phyloP scores from a whole-genome alignment of 2,888 invertebrate genomes.

The Acrocera orbiculus region DNA sequence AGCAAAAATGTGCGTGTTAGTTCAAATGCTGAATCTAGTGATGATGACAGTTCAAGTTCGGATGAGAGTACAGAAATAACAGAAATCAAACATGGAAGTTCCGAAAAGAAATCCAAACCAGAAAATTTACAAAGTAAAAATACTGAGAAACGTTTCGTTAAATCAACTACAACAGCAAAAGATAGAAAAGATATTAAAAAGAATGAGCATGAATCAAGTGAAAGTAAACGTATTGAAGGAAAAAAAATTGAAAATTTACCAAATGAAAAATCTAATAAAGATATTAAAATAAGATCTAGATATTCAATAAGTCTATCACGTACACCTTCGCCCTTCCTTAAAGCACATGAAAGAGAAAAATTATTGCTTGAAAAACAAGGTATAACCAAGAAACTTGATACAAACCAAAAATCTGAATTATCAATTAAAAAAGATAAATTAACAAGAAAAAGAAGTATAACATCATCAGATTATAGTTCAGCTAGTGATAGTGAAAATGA shows the following conservation, averaged over 20 bases:
- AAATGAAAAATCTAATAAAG: slow-evolving; percentile 12
- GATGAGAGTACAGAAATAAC: not conserved
- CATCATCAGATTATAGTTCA: slow-evolving; percentile 22
- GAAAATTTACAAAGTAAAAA: too few species aligned
- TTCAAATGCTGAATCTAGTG: too few species aligned
- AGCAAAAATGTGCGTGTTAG: too few species aligned
- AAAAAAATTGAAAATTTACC: slow-evolving; percentile 17
- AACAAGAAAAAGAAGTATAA: slow-evolving; percentile 30
- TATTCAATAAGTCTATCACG: slow-evolving; percentile 64
- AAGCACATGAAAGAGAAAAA: slow-evolving; percentile 29
- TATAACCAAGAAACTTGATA: slow-evolving; percentile 3
- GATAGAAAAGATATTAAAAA: too few species aligned
- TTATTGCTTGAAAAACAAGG: slow-evolving; percentile 13
- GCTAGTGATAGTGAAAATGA: slow-evolving; percentile 28
- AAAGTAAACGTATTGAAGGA: slow-evolving; percentile 8
- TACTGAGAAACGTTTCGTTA: too few species aligned
- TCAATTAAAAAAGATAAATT: slow-evolving; percentile 13
- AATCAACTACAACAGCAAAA: too few species aligned
- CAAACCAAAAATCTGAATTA: slow-evolving; percentile 7
- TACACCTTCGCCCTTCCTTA: slow-evolving; percentile 71
- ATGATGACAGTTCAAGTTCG: too few species aligned
- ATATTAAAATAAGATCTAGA: slow-evolving; percentile 23
- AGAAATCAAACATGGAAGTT: not conserved
- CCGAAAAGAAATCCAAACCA: slow-evolving; percentile 3
- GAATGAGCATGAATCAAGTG: too few species aligned